These are phyloP conservation scores for Cantharis flavilabris DNA, from an alignment of 2,888 invertebrate genomes.

Conservation along the genomic window DNA sequence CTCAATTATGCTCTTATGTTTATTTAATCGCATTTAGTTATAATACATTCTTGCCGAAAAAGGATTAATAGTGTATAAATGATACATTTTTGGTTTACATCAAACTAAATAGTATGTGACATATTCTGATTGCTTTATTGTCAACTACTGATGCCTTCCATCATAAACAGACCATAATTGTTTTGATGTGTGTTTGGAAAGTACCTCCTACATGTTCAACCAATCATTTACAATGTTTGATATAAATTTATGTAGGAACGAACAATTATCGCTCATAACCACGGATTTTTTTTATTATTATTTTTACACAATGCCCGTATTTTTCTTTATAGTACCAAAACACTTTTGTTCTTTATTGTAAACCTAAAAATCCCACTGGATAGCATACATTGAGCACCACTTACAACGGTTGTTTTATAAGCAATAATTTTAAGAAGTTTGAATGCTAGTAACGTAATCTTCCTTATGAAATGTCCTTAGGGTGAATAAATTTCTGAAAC, in stretches of 20 bases:
- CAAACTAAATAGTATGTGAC: slow-evolving; percentile 48
- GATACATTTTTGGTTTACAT: slow-evolving; percentile 27
- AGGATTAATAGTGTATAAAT: not conserved
- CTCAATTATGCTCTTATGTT: slow-evolving; percentile 15
- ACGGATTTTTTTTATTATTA: not conserved
- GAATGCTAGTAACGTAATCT: slow-evolving; percentile 4
- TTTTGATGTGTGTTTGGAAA: slow-evolving; percentile 11
- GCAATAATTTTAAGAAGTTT: not conserved
- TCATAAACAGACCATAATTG: slow-evolving; percentile 34
- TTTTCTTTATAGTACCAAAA: not conserved
- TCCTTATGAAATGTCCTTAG: slow-evolving; percentile 4
- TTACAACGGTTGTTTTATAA: not conserved
- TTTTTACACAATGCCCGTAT: not conserved
- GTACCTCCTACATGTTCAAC: not conserved
- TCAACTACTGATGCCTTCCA: slow-evolving; percentile 43
- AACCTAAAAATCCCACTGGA: not conserved
- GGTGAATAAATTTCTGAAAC: slow-evolving; percentile 24
- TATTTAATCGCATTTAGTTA: slow-evolving; percentile 22
- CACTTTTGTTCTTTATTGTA: not conserved
- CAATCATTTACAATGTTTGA: not conserved
- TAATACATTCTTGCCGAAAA: not conserved
- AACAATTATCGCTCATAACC: not conserved
- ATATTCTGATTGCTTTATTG: slow-evolving; percentile 45
- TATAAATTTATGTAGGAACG: not conserved
- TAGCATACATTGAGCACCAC: not conserved